Conservation (phyloP, 2,888 invertebrate species). For the Thysanoteuthis rhombus region DNA sequence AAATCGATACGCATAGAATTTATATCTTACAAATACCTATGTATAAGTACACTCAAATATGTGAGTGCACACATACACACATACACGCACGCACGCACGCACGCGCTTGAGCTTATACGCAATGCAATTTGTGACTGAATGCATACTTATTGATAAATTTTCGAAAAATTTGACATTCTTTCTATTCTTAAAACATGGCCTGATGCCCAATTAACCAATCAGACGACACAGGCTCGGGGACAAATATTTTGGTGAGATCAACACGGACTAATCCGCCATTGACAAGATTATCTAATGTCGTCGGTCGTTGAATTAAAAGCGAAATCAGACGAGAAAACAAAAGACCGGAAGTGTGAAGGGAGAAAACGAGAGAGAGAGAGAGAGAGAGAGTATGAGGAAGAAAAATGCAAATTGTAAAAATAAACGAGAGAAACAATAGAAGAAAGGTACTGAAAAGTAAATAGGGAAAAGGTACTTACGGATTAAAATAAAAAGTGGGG, state of each 20-base stretch:
- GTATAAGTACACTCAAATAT: background rate
- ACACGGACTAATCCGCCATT: background rate
- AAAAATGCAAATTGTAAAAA: background rate
- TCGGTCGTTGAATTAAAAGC: background rate
- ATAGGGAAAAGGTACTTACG: background rate
- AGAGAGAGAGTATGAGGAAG: background rate
- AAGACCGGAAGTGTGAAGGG: background rate
- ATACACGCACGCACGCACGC: too few species aligned
- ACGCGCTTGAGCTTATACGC: background rate
- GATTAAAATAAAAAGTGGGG: background rate
- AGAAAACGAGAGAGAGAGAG: background rate
- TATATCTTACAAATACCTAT: background rate
- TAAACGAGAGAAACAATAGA: background rate
- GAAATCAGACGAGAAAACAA: background rate
- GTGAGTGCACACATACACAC: background rate
- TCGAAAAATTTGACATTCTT: background rate
- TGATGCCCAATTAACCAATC: background rate
- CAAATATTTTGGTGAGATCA: background rate
- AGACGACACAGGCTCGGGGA: background rate
- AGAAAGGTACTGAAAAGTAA: background rate
- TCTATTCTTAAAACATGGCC: background rate
- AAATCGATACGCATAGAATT: background rate
- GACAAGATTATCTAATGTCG: background rate
- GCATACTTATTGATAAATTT: background rate
- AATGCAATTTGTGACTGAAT: background rate